phyloP scores from a whole-genome alignment of 1,140 invertebrate genomes.

The Delia radicum region DNA sequence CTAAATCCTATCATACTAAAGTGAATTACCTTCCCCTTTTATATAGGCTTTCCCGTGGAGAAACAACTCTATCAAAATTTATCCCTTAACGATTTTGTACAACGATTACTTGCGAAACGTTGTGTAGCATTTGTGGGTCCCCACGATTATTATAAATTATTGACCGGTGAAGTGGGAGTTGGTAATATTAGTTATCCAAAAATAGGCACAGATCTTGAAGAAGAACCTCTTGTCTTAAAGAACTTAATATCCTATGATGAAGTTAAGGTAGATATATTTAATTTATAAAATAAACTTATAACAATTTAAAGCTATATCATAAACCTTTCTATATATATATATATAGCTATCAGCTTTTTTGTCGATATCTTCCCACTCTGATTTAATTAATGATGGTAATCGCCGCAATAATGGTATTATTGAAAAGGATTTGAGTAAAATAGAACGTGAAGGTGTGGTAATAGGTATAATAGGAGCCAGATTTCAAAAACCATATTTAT shows the following conservation, averaged over 20 bases:
- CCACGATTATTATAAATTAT: constrained; percentile 53
- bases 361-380: constrained; percentile 63
- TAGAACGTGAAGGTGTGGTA: constrained; percentile 45
- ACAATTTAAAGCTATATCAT: too few species aligned
- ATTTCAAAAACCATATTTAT: too few species aligned
- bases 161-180: constrained; percentile 51
- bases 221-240: neutral
- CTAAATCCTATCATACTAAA: too few species aligned
- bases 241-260: neutral
- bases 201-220: constrained; percentile 53
- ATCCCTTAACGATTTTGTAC: constrained; percentile 55
- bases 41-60: neutral
- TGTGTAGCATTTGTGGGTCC: constrained; percentile 57
- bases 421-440: constrained; percentile 27
- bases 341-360: constrained; percentile 62
- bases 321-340: too few species aligned
- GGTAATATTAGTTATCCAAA: constrained; percentile 56
- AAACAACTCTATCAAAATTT: constrained; percentile 30
- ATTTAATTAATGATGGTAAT: constrained; percentile 67
- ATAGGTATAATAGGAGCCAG: constrained; percentile 57
- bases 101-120: constrained; percentile 58
- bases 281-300: neutral
- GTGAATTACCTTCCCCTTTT: too few species aligned
- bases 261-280: neutral
- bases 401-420: constrained; percentile 61